Base-by-base conservation (phyloP, 2,888 invertebrate species). In the Mesoligia furuncula region DNA sequence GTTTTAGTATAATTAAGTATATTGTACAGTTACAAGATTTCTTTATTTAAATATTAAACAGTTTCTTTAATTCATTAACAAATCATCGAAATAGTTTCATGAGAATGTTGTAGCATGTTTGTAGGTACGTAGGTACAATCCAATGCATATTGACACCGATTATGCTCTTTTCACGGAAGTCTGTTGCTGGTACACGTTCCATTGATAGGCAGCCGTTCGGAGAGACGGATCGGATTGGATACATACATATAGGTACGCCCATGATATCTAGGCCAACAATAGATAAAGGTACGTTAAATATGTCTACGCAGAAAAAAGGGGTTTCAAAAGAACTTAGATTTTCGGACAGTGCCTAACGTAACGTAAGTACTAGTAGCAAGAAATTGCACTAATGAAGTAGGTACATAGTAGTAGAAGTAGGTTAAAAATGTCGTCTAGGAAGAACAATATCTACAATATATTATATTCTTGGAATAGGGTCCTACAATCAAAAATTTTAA, bases 61-160 rank as follows among this genome's bases (percentile, higher is more conserved):
- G 39, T 48, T 75, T 48, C 1, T 3, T 42, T 64, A 24, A 39
- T 68, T 39, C 31, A 42, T 69, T 61, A 39, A 20, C 13, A 45
- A 45, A 45, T n/a, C 27, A 31, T 39, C 62, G 24, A 61, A 78
- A 65, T 65, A 31, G 45, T 24, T 81, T 20, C 42, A 54, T 24
- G 11, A 3, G 24, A 39, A 59, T 31, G 27, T 15, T 59, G 57
- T 36, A 51, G 57, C 27, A 31, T 3, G 51, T 48, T 61, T 31
- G n/a, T 51, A 17, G 17, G 17, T 17, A 31, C 17, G n/a, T 31
- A 72, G 36, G 36, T 68, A 31, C 27, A 68, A 64, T 79, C 45
- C 45, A 59, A 68, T 83, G 79, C 74, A 67, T 74, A 64, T 74
- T 79, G 62, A 83, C 54, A 64, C 45, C 69, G 65, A 70, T 73